Conservation (phyloP, 2,888 invertebrate species). For the Calliphora vomitoria region DNA sequence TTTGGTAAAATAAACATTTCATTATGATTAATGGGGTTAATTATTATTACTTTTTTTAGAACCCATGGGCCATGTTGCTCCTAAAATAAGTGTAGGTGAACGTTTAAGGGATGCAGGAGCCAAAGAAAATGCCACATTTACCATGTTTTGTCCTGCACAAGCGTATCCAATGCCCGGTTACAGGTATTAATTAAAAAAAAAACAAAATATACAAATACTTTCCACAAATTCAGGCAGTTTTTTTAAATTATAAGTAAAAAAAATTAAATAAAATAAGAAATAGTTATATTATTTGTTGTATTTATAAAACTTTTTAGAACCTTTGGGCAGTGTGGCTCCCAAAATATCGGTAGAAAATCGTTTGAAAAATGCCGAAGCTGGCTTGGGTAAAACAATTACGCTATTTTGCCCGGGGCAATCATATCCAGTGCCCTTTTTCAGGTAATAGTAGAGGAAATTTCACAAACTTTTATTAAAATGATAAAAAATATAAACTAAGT, state of each 20-base stretch:
- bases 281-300: not conserved
- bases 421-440: constrained; percentile 88
- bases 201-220: not conserved
- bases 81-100: constrained; percentile 90
- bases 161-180: constrained; percentile 90
- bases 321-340: constrained; percentile 85
- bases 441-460: constrained; percentile 82
- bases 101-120: constrained; percentile 86
- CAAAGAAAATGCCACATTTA: constrained; percentile 85
- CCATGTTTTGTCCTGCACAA: constrained; percentile 90
- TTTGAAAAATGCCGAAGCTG: constrained; percentile 86
- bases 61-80: constrained; percentile 85
- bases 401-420: constrained; percentile 91
- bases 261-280: not conserved
- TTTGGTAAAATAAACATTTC: too few species aligned
- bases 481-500: too few species aligned
- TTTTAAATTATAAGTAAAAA: constrained; percentile 19
- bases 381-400: constrained; percentile 85
- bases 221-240: constrained; percentile 58
- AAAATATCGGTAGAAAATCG: constrained; percentile 87
- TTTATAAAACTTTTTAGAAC: constrained; percentile 84
- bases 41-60: constrained; percentile 78
- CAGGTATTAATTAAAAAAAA: constrained; percentile 85
- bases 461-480: not conserved
- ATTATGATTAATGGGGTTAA: too few species aligned